These are phyloP conservation scores for Beroe forskalii DNA, from an alignment of 37 sponge, comb jelly and placozoan species.

Conservation along the genomic window DNA sequence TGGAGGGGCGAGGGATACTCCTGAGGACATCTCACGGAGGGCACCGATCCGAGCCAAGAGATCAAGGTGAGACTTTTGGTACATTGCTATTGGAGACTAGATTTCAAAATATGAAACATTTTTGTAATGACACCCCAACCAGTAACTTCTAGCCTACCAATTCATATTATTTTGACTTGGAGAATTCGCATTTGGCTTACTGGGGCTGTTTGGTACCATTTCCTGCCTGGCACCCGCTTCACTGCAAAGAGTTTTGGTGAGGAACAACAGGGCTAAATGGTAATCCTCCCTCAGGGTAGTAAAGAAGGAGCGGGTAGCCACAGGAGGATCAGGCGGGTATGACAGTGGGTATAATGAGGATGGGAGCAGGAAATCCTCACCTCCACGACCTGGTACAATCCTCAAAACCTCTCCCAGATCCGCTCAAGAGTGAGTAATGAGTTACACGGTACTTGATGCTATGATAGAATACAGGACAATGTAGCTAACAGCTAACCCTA, in stretches of 20 bases:
- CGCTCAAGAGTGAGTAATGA: not conserved
- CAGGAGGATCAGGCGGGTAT: not conserved
- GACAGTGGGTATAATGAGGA: conserved; percentile 53
- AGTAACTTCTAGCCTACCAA: too few relatives aligned
- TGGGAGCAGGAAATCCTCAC: conserved; percentile 3
- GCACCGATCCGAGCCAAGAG: conserved; percentile 12
- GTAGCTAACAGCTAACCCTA: not conserved
- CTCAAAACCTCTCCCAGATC: not conserved
- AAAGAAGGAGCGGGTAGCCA: too few relatives aligned
- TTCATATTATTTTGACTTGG: too few relatives aligned
- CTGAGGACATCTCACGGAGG: not conserved
- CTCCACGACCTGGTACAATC: not conserved
- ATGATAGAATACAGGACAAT: too few relatives aligned
- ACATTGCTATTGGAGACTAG: not conserved
- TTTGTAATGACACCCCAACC: too few relatives aligned
- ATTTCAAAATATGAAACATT: too few relatives aligned
- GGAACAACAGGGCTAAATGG: not conserved
- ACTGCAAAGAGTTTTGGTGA: not conserved
- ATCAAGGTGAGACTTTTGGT: too few relatives aligned
- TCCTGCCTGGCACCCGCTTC: not conserved
- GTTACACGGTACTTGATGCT: too few relatives aligned
- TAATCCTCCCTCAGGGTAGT: too few relatives aligned
- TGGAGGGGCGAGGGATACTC: not conserved
- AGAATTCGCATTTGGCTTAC: too few relatives aligned
- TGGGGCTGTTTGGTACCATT: too few relatives aligned